Evolutionary conservation across 1,140 invertebrate species (phyloP), one percentile per base, ranked within the genome.

Genomic region (Bombus superbus): DNA sequence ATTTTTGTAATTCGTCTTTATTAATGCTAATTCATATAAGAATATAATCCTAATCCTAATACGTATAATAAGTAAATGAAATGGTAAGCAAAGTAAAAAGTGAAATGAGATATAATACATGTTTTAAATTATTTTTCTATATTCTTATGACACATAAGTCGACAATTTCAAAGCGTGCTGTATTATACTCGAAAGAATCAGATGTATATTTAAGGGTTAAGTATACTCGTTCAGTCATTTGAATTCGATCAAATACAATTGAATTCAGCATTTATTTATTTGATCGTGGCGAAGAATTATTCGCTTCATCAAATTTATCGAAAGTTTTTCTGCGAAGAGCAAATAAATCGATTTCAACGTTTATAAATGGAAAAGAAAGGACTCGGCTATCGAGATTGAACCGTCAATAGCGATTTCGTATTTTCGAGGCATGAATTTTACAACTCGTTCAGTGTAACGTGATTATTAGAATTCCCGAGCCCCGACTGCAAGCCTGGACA

Each of bases 351-450:
- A 87, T 89, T 87, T 69, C 69, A 74, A 69, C 83, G 71, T 75
- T 74, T 64, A 44, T 44, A 35, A 57, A 38, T 59, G 62, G 25
- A 59, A 32, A 64, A 42, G 66, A 59, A 87, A 79, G 81, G 18
- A 66, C 62, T 15, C 53, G 81, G 44, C 62, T 86, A 86, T 88
- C 66, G 62, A 66, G 77, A 87, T 86, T 35, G 57, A 88, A 88
- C 82, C 88, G 87, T 81, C 88, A 88, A 88, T 92, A 81, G 86
- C 88, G 88, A 92, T 87, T 86, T 89, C 77, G 88, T 86, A 92
- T 91, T 91, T 88, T 92, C 89, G 83, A 89, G 91, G 85, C 86
- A 92, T 92, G 88, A 92, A 92, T 91, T 92, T 92, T 92, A 90
- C 91, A 92, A 90, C 91, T 91, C 86, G 91, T 92, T 92, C 90